Evolutionary conservation across 2,888 invertebrate genomes (phyloP).

Genomic region (Cerceris ruficornis): DNA sequence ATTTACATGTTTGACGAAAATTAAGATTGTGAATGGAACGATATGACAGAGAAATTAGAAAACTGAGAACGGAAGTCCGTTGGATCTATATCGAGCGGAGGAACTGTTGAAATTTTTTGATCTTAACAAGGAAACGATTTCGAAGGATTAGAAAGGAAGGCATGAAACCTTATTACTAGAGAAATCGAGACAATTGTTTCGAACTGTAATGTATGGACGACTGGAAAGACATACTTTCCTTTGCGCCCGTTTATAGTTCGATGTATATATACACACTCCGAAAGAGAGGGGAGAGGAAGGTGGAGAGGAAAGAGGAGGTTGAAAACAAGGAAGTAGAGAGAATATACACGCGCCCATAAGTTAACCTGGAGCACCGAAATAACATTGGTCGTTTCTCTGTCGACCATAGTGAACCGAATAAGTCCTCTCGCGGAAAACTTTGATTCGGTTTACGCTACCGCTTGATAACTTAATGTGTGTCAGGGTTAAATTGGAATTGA

Average conservation of each 20-base stretch:
- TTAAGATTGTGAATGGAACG: too few relatives aligned
- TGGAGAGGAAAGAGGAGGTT: neutral
- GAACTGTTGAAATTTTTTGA: neutral
- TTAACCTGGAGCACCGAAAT: constrained; percentile 54
- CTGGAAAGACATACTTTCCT: constrained; percentile 61
- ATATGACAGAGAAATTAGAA: too few relatives aligned
- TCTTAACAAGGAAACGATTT: constrained; percentile 36
- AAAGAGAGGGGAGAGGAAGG: too few relatives aligned
- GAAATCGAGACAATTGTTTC: constrained; percentile 59
- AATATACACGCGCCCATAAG: constrained; percentile 50
- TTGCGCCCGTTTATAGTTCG: constrained; percentile 58
- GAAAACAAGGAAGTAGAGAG: constrained; percentile 57
- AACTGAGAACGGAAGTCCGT: too few relatives aligned
- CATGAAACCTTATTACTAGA: constrained; percentile 58
- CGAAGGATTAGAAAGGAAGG: constrained; percentile 49
- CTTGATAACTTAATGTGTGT: constrained; percentile 49
- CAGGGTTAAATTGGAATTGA: constrained; percentile 47
- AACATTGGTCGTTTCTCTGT: constrained; percentile 48
- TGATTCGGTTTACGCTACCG: constrained; percentile 45
- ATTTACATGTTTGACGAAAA: too few relatives aligned
- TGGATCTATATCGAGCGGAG: too few relatives aligned
- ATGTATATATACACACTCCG: constrained; percentile 21
- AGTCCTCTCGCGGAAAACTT: constrained; percentile 47
- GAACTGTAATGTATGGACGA: constrained; percentile 55
- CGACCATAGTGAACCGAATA: constrained; percentile 31